Conservation (phyloP, 2,888 invertebrate genomes). For the Scrobipalpa costella region DNA sequence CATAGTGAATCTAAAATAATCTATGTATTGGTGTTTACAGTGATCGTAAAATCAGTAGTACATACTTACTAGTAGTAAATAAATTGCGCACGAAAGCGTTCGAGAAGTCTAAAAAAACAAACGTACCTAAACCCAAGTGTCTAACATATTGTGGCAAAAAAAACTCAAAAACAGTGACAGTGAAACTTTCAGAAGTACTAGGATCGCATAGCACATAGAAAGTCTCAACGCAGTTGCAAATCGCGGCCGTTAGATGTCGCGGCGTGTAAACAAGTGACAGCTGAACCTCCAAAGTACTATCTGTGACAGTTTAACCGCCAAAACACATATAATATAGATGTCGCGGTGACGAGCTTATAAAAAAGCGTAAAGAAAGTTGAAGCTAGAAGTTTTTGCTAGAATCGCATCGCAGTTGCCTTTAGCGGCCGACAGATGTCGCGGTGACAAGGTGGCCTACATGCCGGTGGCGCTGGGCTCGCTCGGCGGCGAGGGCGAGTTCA, state of each 20-base stretch:
- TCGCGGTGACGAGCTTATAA: too few species aligned
- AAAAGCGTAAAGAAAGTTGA: too few species aligned
- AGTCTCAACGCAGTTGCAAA: neutral
- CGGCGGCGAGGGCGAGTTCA: slow-evolving; percentile 84
- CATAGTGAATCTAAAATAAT: neutral
- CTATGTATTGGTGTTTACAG: neutral
- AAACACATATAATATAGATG: neutral
- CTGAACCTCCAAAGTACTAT: too few species aligned
- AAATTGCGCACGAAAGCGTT: too few species aligned
- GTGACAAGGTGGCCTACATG: slow-evolving; percentile 85
- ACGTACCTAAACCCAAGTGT: too few species aligned
- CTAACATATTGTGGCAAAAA: too few species aligned
- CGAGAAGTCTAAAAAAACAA: too few species aligned
- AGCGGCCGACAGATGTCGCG: slow-evolving; percentile 71
- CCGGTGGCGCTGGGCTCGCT: slow-evolving; percentile 84
- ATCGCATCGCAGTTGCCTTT: slow-evolving; percentile 32
- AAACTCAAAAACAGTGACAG: too few species aligned
- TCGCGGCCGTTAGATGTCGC: neutral
- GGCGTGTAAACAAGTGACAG: too few species aligned
- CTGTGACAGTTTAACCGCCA: neutral
- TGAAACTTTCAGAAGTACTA: neutral
- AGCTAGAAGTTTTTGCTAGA: slow-evolving; percentile 36
- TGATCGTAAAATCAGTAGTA: neutral
- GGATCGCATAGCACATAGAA: neutral
- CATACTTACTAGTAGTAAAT: too few species aligned